These are phyloP conservation scores for Arenaria interpres DNA, from an alignment of 2,113 vertebrate genomes.

Conservation along the genomic window DNA sequence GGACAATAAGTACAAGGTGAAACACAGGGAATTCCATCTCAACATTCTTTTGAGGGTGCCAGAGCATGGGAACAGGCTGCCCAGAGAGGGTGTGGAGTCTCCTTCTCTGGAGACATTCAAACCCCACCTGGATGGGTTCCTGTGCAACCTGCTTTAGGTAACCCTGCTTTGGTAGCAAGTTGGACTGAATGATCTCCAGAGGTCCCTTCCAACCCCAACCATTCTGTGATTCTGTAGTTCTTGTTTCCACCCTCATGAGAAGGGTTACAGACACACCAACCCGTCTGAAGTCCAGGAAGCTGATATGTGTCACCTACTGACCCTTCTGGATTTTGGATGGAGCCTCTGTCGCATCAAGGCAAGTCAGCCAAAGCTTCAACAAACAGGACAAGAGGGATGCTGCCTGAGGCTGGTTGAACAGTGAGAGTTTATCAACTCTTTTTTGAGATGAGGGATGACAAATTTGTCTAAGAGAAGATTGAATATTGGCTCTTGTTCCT, in stretches of 20 bases:
- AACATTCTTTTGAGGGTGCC: no score
- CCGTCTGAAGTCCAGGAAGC: neutral
- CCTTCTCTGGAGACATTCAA: no score
- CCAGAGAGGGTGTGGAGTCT: no score
- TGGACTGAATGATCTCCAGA: no score
- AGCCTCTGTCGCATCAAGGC: accelerated
- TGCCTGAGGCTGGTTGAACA: neutral
- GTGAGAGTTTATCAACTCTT: neutral
- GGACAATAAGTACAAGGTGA: no score
- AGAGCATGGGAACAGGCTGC: no score
- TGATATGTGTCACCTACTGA: neutral
- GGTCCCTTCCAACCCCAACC: no score
- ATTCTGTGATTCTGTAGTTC: no score
- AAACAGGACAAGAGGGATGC: neutral
- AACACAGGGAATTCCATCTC: no score
- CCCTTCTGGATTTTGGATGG: neutral
- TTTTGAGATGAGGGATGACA: neutral
- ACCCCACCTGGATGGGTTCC: no score
- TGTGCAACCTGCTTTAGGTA: no score
- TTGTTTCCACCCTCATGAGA: neutral
- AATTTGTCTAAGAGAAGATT: neutral
- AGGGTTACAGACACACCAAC: neutral
- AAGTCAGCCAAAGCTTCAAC: neutral
- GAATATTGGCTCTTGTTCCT: neutral
- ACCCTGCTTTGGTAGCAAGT: no score